Evolutionary conservation across 1,140 invertebrate species (phyloP).

Genomic region (Aphelenchoides avenae): DNA sequence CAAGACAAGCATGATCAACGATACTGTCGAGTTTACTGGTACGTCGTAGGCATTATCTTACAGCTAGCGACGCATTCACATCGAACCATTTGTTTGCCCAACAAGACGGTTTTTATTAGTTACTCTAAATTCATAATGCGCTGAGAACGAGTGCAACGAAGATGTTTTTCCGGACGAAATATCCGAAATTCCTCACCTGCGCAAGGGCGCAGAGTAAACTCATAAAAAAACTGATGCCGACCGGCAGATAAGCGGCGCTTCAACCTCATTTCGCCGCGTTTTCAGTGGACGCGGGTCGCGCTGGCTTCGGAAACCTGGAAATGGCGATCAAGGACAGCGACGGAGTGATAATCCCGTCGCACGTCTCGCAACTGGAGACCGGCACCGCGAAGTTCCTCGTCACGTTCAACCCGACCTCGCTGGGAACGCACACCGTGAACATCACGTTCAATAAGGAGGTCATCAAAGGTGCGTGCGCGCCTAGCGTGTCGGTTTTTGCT

Average conservation of each 20-base stretch:
- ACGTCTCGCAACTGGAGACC: conserved; percentile 53
- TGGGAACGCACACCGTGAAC: conserved; percentile 59
- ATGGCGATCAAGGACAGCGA: conserved; percentile 60
- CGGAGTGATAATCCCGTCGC: conserved; percentile 57
- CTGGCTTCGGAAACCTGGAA: conserved; percentile 63
- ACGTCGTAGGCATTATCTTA: too few relatives aligned
- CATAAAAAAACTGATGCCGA: not conserved
- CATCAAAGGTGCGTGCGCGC: conserved; percentile 58
- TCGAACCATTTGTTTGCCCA: conserved; percentile 3
- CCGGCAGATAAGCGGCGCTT: not conserved
- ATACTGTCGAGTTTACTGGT: conserved; percentile 57
- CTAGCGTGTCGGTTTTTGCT: not conserved
- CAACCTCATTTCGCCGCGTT: conserved; percentile 10
- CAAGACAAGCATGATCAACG: conserved; percentile 51
- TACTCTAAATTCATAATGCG: conserved; percentile 12
- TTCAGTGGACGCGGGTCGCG: conserved; percentile 62
- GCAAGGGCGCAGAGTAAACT: too few relatives aligned
- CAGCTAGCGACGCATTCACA: conserved; percentile 24
- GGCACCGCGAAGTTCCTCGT: conserved; percentile 61
- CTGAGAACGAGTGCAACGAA: conserved; percentile 1
- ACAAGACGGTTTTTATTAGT: too few relatives aligned
- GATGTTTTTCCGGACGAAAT: conserved; percentile 10
- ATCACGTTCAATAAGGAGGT: conserved; percentile 63
- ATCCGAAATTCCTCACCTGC: too few relatives aligned
- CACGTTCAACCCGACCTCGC: conserved; percentile 60